These are phyloP conservation scores for Dolichomitus sp. DNA, from an alignment of 2,888 invertebrate genomes.

Conservation along the genomic window DNA sequence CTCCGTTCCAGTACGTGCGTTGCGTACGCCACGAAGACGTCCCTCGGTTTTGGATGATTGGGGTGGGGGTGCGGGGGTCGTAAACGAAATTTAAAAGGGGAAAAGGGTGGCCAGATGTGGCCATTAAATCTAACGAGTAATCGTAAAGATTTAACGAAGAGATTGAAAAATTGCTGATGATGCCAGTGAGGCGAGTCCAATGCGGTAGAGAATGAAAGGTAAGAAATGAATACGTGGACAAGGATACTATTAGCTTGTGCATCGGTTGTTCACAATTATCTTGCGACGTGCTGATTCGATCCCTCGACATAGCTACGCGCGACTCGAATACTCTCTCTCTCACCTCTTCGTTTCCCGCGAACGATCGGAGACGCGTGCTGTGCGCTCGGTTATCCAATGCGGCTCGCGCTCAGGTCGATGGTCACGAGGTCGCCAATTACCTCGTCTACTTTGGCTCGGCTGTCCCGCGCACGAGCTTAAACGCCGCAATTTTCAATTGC, in stretches of 20 bases:
- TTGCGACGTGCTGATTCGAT: conserved; percentile 25
- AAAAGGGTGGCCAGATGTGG: background rate
- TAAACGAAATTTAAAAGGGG: background rate
- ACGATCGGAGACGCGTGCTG: conserved; percentile 28
- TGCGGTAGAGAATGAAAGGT: conserved; percentile 4
- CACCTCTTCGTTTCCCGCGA: conserved; percentile 1
- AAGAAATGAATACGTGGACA: conserved; percentile 7
- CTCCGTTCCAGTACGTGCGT: background rate
- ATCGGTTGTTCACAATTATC: background rate
- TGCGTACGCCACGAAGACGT: background rate
- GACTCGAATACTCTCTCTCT: conserved; percentile 16
- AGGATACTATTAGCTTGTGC: background rate
- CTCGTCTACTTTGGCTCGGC: conserved; percentile 35
- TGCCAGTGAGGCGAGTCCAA: background rate
- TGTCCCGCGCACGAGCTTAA: conserved; percentile 15
- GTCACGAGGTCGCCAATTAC: conserved; percentile 55
- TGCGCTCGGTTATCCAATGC: conserved; percentile 21
- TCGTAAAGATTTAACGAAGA: conserved; percentile 15
- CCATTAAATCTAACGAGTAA: conserved; percentile 16
- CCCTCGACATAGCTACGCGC: background rate
- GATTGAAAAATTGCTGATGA: conserved; percentile 1
- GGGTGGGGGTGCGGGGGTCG: background rate
- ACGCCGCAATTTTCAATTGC: conserved; percentile 43
- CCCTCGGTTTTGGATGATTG: background rate
- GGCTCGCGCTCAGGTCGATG: conserved; percentile 40